Evolutionary conservation across 2,888 invertebrate genomes (phyloP).

Genomic region (Oligia fasciuncula): DNA sequence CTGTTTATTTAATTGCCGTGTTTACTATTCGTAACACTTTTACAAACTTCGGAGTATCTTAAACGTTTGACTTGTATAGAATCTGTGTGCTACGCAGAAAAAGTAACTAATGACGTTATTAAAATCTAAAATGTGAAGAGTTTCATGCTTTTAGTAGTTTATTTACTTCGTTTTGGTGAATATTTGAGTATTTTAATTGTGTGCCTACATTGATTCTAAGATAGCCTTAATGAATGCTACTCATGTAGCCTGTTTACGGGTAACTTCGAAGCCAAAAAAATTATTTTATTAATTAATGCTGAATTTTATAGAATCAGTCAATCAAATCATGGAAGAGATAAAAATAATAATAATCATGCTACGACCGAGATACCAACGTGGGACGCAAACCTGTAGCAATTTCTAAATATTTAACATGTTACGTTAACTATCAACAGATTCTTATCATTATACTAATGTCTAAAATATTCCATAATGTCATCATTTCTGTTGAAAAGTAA

Average conservation of each 20-base stretch:
- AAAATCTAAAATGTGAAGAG: neutral
- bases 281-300: too few species aligned
- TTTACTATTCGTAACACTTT: constrained; percentile 27
- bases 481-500: neutral
- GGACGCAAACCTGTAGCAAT: neutral
- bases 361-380: neutral
- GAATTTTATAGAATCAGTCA: neutral
- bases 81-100: neutral
- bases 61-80: constrained; percentile 9
- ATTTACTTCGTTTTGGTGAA: neutral
- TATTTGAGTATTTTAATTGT: neutral
- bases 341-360: neutral
- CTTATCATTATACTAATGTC: neutral
- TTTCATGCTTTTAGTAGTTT: neutral
- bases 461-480: neutral
- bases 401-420: neutral
- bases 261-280: too few species aligned
- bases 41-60: neutral
- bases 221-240: neutral
- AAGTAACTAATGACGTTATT: neutral
- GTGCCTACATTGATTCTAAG: neutral
- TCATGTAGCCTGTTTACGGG: too few species aligned
- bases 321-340: neutral
- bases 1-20: constrained; percentile 57
- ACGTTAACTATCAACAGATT: constrained; percentile 1